Conservation (phyloP, 2,113 vertebrate species). For the Thermophis baileyi region DNA sequence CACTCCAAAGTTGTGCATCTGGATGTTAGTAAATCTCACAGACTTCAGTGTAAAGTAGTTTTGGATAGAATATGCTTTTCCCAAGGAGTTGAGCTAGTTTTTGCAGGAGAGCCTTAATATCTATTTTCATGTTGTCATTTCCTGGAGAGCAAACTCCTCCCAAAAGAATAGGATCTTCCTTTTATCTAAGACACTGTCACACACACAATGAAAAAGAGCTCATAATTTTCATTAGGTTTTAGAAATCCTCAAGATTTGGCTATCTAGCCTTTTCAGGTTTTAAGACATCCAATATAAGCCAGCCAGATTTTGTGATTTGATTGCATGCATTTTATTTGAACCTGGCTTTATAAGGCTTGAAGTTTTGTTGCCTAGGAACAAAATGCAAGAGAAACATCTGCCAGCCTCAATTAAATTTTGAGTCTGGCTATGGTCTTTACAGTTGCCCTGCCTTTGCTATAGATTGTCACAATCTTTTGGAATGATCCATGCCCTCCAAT, state of each 20-base stretch:
- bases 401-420: conserved; percentile 6
- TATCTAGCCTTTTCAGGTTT: background rate
- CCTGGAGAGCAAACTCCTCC: background rate
- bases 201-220: background rate
- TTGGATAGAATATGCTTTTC: background rate
- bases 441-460: background rate
- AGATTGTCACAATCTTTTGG: background rate
- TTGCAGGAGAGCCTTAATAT: background rate
- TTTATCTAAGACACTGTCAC: background rate
- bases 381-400: background rate
- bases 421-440: background rate
- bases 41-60: background rate
- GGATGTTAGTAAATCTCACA: background rate
- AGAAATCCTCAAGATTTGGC: background rate
- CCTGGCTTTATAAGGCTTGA: background rate
- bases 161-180: background rate
- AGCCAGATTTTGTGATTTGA: conserved; percentile 7
- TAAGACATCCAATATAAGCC: background rate
- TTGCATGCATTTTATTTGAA: conserved; percentile 5
- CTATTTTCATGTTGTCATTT: background rate
- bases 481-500: background rate
- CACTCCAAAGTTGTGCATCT: background rate
- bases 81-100: background rate
- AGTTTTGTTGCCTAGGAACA: background rate
- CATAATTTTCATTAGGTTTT: background rate